Conservation (phyloP, 2,797 vertebrate species). For the Sorex maritimensis region DNA sequence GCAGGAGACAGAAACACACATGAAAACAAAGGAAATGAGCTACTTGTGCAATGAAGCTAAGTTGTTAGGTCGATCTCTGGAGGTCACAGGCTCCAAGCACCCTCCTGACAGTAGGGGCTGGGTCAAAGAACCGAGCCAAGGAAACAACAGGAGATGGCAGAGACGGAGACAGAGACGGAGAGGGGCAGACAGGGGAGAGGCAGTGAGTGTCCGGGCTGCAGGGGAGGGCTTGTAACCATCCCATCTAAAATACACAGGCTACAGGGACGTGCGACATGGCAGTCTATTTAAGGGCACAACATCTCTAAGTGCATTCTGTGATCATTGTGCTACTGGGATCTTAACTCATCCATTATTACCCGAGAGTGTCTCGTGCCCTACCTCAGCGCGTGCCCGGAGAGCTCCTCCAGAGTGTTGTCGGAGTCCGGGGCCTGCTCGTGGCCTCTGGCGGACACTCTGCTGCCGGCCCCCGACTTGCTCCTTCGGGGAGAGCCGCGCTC, state of each 20-base stretch:
- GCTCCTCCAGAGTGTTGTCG: constrained; percentile 91
- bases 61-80: not conserved
- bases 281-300: not conserved
- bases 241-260: constrained; percentile 47
- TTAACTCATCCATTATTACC: not conserved
- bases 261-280: constrained; percentile 28
- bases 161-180: not conserved
- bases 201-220: not conserved
- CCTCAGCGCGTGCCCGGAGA: constrained; percentile 93
- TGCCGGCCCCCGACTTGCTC: constrained; percentile 89
- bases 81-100: not conserved
- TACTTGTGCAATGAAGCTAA: not conserved
- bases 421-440: constrained; percentile 89
- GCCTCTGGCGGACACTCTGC: constrained; percentile 89
- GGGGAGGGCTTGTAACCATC: not conserved
- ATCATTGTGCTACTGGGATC: constrained; percentile 29
- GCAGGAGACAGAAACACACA: constrained; percentile 48
- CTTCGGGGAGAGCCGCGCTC: constrained; percentile 91
- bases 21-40: constrained; percentile 41
- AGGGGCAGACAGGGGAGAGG: not conserved
- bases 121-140: not conserved
- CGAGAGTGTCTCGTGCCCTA: constrained; percentile 84
- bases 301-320: not conserved
- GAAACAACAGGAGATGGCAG: not conserved
- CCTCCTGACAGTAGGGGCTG: not conserved